Base-by-base conservation (phyloP, 2,113 vertebrate genomes). In the Nesospiza acunhae region DNA sequence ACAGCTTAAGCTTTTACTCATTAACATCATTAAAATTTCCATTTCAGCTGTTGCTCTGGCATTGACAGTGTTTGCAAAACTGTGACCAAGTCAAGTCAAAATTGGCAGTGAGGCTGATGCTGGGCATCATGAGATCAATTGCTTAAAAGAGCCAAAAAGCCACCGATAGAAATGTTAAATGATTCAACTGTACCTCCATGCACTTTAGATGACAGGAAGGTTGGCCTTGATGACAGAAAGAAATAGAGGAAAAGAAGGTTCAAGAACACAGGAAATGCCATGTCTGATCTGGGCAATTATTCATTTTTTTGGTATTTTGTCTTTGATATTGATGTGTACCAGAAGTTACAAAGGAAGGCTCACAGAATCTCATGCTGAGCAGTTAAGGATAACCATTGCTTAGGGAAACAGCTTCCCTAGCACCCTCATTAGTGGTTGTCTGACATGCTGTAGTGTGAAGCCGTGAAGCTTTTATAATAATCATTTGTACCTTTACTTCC, bases 11-110 rank as follows among this genome's bases (percentile, higher is more conserved):
- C 89, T 97, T 95, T 93, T 91, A 79, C 86, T 97, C 90, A 96
- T 97, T 96, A 97, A 91, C 94, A 90, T 96, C 95, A 95, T 97
- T 97, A 96, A 91, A 97, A 95, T 95, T 96, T 96, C 90, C 77
- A 86, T 96, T 96, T 94, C 86, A 95, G 95, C 91, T 92, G 55
- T 91, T 13, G 10, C 76, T 95, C 83, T 96, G 92, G 92, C 92
- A 96, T 58, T 90, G 76, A 92, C 73, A 89, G 82, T 73, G 81
- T 64, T 91, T 85, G 69, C 90, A 94, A 93, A 95, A 89, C 46
- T 76, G 39, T 72, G 75, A 93, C 78, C 89, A 79, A 90, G 93
- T 94, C 87, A 91, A 94, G 72, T 89, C 28, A 93, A 91, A 94
- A 83, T 44, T 97, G 94, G 94, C 96, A 96, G 86, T 41, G 66